Conservation (phyloP, 2,888 invertebrate genomes). For the Stenoptilia bipunctidactyla region DNA sequence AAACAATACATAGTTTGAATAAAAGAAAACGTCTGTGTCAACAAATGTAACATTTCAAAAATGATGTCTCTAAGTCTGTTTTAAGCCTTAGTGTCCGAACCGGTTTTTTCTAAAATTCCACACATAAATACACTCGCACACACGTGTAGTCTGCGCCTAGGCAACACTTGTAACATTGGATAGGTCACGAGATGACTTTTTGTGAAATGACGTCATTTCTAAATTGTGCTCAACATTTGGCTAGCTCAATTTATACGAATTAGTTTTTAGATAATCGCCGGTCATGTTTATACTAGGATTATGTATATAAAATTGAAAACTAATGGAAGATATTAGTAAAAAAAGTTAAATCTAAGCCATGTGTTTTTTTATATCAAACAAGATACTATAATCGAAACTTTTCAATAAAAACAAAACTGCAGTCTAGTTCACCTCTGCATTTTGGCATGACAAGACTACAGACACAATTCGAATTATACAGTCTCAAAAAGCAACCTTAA, state of each 20-base stretch:
- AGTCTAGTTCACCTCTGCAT: slow-evolving; percentile 9
- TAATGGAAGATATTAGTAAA: background rate
- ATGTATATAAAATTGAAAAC: background rate
- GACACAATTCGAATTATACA: background rate
- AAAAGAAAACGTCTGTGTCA: no score
- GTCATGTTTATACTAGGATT: no score
- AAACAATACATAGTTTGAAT: no score
- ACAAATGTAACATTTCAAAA: no score
- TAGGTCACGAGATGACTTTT: slow-evolving; percentile 18
- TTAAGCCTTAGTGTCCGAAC: no score
- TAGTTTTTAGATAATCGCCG: no score
- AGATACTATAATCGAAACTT: background rate
- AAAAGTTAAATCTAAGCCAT: slow-evolving; percentile 1
- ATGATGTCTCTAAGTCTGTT: no score
- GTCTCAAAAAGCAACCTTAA: slow-evolving; percentile 1
- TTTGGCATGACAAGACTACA: slow-evolving; percentile 8
- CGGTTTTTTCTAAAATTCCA: no score
- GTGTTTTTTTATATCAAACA: slow-evolving; percentile 4
- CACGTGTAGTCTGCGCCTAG: background rate
- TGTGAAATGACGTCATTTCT: no score
- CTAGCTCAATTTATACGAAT: no score
- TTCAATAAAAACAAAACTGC: slow-evolving; percentile 5
- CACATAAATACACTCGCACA: no score
- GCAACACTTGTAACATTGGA: slow-evolving; percentile 17
- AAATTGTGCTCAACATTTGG: no score